Base-by-base conservation (phyloP, 2,888 invertebrate species). In the Phymatocera aterrima region DNA sequence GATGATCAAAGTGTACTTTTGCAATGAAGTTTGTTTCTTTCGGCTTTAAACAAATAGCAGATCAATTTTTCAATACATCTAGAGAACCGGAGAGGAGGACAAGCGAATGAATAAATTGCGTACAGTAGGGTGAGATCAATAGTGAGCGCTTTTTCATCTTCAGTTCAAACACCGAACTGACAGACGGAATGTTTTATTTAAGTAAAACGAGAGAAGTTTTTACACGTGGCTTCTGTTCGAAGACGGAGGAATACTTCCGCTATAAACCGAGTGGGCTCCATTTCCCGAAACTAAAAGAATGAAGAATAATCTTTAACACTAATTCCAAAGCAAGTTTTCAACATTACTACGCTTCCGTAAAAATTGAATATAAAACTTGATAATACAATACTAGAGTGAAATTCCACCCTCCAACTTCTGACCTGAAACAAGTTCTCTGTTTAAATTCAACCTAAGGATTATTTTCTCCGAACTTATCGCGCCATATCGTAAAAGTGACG, bases 151-250 rank as follows among this genome's bases (percentile, higher is more conserved):
- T 34, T 51, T 72, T 72, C 48, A 48, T 18, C 72, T 51, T 51
- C 21, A 34, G 18, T 18, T 72, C 34, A 15, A 51, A 72, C 51
- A 21, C 72, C 51, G 18, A 72, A 34, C 34, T 34, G 51, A 34
- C n/a, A 51, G 72, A 72, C 10, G 34, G 43, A 34, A 43, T 34
- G n/a, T 51, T 12, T 12, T 28, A 28, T 46, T 21, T 21, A 21
- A 18, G 24, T 51, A 51, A 51, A 51, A 15, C 8, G 18, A 3
- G 18, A 54, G 54, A 54, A 24, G 24, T 43, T 46, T 68, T 68
- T 68, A 68, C n/a, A n/a, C n/a, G n/a, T 68, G n/a, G 68, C 43
- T 46, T 40, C 15, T 68, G 24, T 68, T 68, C 68, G 68, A 24
- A 43, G 68, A 68, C 12, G 15, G n/a, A n/a, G n/a, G 68, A 68